A percentile compares a stretch with the other conserved stretches of the same genome.
Evolutionary conservation across 1,140 invertebrate genomes (phyloP).

Genomic region (Hirudo medicinalis): DNA sequence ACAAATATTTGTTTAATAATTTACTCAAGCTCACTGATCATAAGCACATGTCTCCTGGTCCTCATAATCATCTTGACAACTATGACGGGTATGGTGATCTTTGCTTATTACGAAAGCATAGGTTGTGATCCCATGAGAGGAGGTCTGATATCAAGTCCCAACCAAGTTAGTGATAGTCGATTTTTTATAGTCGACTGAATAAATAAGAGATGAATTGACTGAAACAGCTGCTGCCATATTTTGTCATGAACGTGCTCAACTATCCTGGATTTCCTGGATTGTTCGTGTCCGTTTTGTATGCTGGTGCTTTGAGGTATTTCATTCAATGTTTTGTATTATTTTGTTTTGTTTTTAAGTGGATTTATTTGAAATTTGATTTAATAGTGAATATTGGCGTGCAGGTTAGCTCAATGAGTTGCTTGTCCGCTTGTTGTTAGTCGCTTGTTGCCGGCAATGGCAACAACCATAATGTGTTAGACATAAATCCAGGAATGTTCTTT

Average conservation of each 20-base stretch:
- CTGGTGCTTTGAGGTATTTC: slow-evolving; percentile 34
- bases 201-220: not conserved
- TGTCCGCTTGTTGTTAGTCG: too few species aligned
- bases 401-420: too few species aligned
- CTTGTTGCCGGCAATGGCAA: too few species aligned
- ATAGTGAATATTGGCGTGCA: too few species aligned
- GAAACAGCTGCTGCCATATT: slow-evolving; percentile 41
- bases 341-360: too few species aligned
- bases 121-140: slow-evolving; percentile 36
- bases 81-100: slow-evolving; percentile 27
- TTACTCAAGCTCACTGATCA: slow-evolving; percentile 2
- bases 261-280: slow-evolving; percentile 38
- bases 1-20: too few species aligned
- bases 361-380: too few species aligned
- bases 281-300: slow-evolving; percentile 37
- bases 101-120: slow-evolving; percentile 35
- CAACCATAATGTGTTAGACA: too few species aligned
- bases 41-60: slow-evolving; percentile 1
- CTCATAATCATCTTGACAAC: not conserved
- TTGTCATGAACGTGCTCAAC: slow-evolving; percentile 34
- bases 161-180: slow-evolving; percentile 35
- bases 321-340: too few species aligned
- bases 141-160: slow-evolving; percentile 30
- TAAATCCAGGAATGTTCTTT: too few species aligned
- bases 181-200: too few species aligned